phyloP scores from a whole-genome alignment of 2,797 vertebrate species.

The Notoglanidium macrostoma region DNA sequence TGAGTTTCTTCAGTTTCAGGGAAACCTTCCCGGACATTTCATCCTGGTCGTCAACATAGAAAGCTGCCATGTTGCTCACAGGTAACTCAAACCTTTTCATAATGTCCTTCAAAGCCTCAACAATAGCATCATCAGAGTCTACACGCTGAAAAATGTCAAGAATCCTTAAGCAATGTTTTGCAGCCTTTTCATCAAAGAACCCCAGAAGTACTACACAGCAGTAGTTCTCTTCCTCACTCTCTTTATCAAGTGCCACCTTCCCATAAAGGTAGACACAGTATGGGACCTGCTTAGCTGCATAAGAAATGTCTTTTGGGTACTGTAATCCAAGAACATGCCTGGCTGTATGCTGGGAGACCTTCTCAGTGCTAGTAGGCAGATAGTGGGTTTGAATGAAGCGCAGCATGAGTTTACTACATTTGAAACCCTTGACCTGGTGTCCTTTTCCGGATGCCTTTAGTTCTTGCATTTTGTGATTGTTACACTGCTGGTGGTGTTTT shows the following conservation, averaged over 20 bases:
- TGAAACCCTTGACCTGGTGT: slow-evolving; percentile 23
- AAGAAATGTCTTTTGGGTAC: slow-evolving; percentile 66
- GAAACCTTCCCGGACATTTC: slow-evolving; percentile 61
- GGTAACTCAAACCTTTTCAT: slow-evolving; percentile 70
- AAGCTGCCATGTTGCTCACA: slow-evolving; percentile 65
- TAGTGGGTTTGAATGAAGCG: slow-evolving; percentile 69
- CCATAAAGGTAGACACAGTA: slow-evolving; percentile 76
- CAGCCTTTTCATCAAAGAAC: slow-evolving; percentile 67
- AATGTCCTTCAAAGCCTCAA: slow-evolving; percentile 56
- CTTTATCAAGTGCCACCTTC: slow-evolving; percentile 58
- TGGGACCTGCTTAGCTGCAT: slow-evolving; percentile 68
- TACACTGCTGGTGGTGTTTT: slow-evolving; percentile 63
- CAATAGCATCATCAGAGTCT: slow-evolving; percentile 52
- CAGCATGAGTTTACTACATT: slow-evolving; percentile 62
- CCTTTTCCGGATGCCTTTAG: not conserved
- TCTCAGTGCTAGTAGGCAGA: slow-evolving; percentile 32
- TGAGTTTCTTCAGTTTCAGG: slow-evolving; percentile 69
- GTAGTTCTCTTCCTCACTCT: slow-evolving; percentile 11
- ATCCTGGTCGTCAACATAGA: slow-evolving; percentile 60
- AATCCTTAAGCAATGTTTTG: slow-evolving; percentile 65
- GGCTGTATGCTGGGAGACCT: slow-evolving; percentile 53
- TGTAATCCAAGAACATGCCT: slow-evolving; percentile 63
- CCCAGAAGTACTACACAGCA: slow-evolving; percentile 71
- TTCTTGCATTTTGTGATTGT: slow-evolving; percentile 59
- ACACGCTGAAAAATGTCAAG: slow-evolving; percentile 68